Evolutionary conservation across 2,888 invertebrate species (phyloP), one percentile per base, ranked within the genome.

Genomic region (Papilio protenor): DNA sequence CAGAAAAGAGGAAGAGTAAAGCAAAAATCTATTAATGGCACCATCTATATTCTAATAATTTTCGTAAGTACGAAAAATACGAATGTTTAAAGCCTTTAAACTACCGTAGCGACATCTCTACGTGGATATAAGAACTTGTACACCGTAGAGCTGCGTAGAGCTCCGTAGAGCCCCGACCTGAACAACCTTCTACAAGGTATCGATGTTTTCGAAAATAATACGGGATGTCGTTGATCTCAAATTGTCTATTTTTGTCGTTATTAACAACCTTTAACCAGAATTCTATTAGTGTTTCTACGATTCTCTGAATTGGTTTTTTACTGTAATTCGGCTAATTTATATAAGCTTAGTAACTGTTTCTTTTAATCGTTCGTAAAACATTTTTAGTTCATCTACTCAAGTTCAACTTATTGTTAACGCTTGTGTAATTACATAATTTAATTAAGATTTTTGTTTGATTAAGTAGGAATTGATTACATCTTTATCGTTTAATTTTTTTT

Each of bases 91-190:
- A 3, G 6, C 2, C 14, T 70, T 12, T 57, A 33, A n/a, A 2
- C 55, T 55, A 16, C 21, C 14, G 16, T 71, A 71, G 71, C 76
- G 71, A 47, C 76, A 76, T 76, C 76, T 76, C 33, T 59, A 12
- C 27, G 59, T 47, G 49, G 33, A 11, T 47, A 3, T 61, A 16
- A 27, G 49, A 69, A 27, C 16, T 18, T 5, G 5, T 0, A 6
- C 6, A 52, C 4, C 23, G 23, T n/a, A 12, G 10, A 49, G n/a
- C 10, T 16, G 10, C 27, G 23, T 64, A 27, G 47, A 8, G 11
- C 4, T 64, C 2, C 66, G 66, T 61, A 33, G 61, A 18, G 27
- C 14, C 6, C 8, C 16, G 61, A 8, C 1, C 12, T 64, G 33
- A 6, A 33, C 61, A 61, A 61, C 61, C 27, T 18, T 64, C 33